Conservation (phyloP, 2,797 vertebrate species). For the Halcyon leucocephala region DNA sequence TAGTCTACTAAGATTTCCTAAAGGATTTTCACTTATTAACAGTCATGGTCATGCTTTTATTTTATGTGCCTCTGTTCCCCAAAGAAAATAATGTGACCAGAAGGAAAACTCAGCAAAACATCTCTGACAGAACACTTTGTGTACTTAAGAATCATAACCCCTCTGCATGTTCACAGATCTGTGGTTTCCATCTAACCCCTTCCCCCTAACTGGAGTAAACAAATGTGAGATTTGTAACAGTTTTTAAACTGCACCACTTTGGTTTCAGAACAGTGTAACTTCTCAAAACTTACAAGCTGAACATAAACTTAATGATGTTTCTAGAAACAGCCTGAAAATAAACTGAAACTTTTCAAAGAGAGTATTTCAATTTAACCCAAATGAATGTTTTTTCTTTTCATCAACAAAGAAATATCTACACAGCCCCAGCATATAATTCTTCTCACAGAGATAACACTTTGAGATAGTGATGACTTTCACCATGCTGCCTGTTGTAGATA, state of each 20-base stretch:
- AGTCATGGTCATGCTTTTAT: neutral
- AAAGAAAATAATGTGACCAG: neutral
- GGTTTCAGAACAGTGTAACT: neutral
- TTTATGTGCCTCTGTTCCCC: neutral
- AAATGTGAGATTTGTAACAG: neutral
- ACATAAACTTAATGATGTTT: neutral
- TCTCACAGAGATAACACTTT: neutral
- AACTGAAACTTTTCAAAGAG: neutral
- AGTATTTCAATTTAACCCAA: neutral
- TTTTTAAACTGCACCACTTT: neutral
- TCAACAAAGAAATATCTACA: neutral
- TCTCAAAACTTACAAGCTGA: neutral
- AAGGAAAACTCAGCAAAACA: neutral
- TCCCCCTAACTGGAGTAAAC: neutral
- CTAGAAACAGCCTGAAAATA: neutral
- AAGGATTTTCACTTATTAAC: neutral
- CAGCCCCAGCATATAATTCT: neutral
- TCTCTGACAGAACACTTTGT: neutral
- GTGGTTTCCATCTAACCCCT: neutral
- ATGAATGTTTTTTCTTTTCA: neutral
- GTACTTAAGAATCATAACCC: neutral
- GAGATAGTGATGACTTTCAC: neutral
- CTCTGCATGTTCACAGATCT: neutral
- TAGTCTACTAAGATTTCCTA: neutral
- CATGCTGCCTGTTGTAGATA: neutral